Evolutionary conservation across 2,113 vertebrate species (phyloP), one percentile per base, ranked within the genome.

Genomic region (Malurus melanocephalus): DNA sequence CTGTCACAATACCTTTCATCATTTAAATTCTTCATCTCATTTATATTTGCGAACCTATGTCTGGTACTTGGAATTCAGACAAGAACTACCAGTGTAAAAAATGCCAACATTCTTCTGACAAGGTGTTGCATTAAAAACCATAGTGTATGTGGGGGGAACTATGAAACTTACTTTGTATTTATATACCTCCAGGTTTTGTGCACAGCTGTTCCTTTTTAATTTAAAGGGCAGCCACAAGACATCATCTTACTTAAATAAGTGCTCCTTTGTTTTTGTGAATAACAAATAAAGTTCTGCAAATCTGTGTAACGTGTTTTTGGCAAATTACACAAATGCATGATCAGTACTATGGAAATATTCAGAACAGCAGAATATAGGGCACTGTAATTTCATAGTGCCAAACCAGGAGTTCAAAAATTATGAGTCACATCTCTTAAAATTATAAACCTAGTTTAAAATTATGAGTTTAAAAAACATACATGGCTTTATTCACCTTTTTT

Each of bases 401-500:
- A 88, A 48, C 59, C 59, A 79, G 51, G 76, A 90, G 66, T 88
- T 85, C 67, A 88, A 65, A 91, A 88, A 67, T 55, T 6, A 3
- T 79, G 78, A 92, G 71, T 93, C 83, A 89, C 68, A 71, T 67
- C 42, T 77, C 69, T 22, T 81, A 60, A 92, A 88, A 80, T 90
- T 90, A 93, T 59, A 86, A 94, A 78, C 30, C 48, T 71, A 35
- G 55, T 59, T 85, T 43, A 66, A 88, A 94, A 87, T 51, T 46
- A 61, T 12, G 35, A 91, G 30, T 46, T 87, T 66, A 87, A 89
- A 87, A 74, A 79, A 27, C 28, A 27, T n/a, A 65, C 3, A 4
- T 69, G 62, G 60, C 64, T 88, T 90, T 78, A 65, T 91, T 91
- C 56, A 88, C 66, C 67, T 91, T 84, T 88, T 93, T 68, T 94